Evolutionary conservation across 2,888 invertebrate genomes (phyloP).

Genomic region (Cheilosia soror): DNA sequence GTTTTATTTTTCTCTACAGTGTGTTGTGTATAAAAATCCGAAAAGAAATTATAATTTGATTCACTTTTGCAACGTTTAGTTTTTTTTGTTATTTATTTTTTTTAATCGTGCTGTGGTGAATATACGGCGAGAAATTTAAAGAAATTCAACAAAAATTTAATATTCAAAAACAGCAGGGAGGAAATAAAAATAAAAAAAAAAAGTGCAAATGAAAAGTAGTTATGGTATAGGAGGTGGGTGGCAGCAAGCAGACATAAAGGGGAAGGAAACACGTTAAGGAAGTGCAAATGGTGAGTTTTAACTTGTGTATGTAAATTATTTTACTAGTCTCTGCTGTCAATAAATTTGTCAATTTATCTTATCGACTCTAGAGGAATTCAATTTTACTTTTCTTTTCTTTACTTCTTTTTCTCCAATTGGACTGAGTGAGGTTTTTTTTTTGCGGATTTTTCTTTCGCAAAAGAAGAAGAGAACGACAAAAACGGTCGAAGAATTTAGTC

Average conservation of each 20-base stretch:
- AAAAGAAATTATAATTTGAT: conserved; percentile 1
- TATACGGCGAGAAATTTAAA: neutral
- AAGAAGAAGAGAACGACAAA: neutral
- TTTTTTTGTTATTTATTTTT: neutral
- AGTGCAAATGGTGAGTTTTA: conserved; percentile 30
- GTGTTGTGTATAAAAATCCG: conserved; percentile 15
- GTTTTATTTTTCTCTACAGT: conserved; percentile 1
- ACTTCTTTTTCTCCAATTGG: neutral
- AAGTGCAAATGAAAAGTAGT: conserved; percentile 11
- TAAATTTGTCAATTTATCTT: conserved; percentile 9
- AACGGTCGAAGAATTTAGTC: neutral
- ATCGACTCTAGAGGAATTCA: neutral
- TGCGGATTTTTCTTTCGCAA: neutral
- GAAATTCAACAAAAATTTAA: neutral
- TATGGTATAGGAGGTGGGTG: neutral
- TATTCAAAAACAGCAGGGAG: neutral
- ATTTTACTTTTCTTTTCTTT: neutral
- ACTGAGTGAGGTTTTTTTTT: neutral
- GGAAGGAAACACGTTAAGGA: conserved; percentile 18
- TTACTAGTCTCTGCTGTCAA: conserved; percentile 4
- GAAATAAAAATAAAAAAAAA: neutral
- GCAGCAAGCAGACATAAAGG: conserved; percentile 5
- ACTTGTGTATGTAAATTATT: conserved; percentile 1
- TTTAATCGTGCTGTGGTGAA: conserved; percentile 2
- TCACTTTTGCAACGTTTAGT: conserved; percentile 1